Evolutionary conservation across 2,888 invertebrate species (phyloP).

Genomic region (Drosophila mulleri): DNA sequence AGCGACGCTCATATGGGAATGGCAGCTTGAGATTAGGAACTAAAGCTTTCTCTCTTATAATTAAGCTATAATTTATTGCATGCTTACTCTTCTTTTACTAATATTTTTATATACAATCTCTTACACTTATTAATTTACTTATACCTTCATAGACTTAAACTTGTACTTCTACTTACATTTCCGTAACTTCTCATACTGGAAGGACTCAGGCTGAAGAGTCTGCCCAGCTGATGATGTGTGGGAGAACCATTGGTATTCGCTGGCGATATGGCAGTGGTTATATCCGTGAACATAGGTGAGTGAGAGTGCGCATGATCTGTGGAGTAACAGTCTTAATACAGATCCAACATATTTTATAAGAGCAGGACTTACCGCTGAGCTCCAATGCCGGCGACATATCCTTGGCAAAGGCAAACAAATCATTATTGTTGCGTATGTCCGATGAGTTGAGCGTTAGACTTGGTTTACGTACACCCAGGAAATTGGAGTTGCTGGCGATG

Average conservation of each 20-base stretch:
- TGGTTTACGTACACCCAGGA: conserved; percentile 81
- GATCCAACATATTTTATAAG: not conserved
- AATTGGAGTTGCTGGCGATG: conserved; percentile 57
- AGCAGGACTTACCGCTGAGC: conserved; percentile 69
- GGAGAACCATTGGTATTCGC: conserved; percentile 82
- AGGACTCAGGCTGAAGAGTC: conserved; percentile 83
- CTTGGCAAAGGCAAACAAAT: conserved; percentile 83
- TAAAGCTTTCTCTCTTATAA: conserved; percentile 3
- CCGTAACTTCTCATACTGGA: conserved; percentile 81
- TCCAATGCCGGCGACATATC: conserved; percentile 82
- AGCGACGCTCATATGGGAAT: not conserved
- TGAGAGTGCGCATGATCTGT: conserved; percentile 38
- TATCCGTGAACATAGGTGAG: conserved; percentile 83
- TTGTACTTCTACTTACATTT: conserved; percentile 65
- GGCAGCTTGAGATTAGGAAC: not conserved
- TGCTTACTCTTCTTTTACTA: not conserved
- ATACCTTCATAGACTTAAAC: not conserved
- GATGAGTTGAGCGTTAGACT: conserved; percentile 83
- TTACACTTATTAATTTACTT: not conserved
- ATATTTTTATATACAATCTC: not conserved
- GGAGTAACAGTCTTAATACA: not conserved
- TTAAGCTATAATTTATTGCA: not conserved
- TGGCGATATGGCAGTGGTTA: conserved; percentile 76
- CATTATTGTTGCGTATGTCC: conserved; percentile 82
- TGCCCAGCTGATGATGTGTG: conserved; percentile 79